Conservation (phyloP, 2,888 invertebrate genomes). For the Pachycephus smyrnensis region DNA sequence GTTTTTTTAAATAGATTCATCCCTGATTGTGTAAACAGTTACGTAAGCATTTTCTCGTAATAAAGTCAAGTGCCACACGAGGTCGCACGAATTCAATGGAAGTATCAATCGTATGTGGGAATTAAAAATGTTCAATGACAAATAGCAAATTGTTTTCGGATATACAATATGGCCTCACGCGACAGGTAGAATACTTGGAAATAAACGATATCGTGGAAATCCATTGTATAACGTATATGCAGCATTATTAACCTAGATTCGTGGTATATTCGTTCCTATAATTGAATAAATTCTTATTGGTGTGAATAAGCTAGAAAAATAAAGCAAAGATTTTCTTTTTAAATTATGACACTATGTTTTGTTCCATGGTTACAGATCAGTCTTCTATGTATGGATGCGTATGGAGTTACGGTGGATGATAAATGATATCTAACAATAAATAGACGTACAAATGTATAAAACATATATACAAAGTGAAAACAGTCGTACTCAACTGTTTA, state of each 20-base stretch:
- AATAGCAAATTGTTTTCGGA: neutral
- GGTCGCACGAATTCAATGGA: no score
- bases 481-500: neutral
- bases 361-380: neutral
- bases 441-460: conserved; percentile 8
- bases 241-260: neutral
- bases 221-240: neutral
- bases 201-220: neutral
- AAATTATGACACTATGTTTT: neutral
- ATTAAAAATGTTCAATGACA: neutral
- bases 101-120: no score
- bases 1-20: neutral
- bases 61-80: no score
- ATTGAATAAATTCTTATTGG: neutral
- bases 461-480: conserved; percentile 3
- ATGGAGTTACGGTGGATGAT: neutral
- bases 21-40: no score
- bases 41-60: no score
- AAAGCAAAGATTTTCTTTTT: neutral
- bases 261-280: neutral
- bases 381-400: neutral
- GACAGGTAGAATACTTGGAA: neutral
- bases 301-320: neutral
- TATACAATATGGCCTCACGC: neutral
- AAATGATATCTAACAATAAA: conserved; percentile 1